A percentile compares a stretch with the other conserved stretches of the same genome.
Conservation (phyloP, 2,113 vertebrate species). For the Elachura formosa region DNA sequence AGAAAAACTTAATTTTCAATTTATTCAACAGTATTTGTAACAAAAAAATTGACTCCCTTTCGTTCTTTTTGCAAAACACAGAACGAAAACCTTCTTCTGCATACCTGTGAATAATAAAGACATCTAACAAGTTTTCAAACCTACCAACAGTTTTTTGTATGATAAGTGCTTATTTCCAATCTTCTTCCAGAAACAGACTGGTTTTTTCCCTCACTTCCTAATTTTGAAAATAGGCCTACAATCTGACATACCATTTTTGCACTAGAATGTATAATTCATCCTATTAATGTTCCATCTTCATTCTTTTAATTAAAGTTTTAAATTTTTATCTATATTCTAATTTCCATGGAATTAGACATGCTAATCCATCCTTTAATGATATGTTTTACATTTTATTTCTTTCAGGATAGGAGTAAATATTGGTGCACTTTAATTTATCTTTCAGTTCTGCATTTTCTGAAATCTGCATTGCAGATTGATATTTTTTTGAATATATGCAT, state of each 20-base stretch:
- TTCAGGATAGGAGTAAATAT: neutral
- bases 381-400: conserved; percentile 23
- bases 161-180: neutral
- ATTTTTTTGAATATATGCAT: neutral
- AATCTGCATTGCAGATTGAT: neutral
- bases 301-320: conserved; percentile 20
- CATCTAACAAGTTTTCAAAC: neutral
- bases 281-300: neutral
- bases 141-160: neutral
- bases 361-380: conserved; percentile 8
- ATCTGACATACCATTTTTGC: neutral
- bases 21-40: neutral
- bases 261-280: neutral
- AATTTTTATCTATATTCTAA: conserved; percentile 3
- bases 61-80: neutral
- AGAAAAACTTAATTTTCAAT: neutral
- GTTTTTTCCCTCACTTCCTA: neutral
- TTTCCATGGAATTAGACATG: conserved; percentile 26
- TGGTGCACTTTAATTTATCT: neutral
- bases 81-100: neutral
- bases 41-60: neutral
- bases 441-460: neutral
- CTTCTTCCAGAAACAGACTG: neutral
- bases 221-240: neutral
- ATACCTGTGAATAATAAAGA: neutral